Percentiles rank a stretch among this genome's conserved stretches.
Conservation (phyloP, 2,797 vertebrate genomes). For the Danio jaintianensis region DNA sequence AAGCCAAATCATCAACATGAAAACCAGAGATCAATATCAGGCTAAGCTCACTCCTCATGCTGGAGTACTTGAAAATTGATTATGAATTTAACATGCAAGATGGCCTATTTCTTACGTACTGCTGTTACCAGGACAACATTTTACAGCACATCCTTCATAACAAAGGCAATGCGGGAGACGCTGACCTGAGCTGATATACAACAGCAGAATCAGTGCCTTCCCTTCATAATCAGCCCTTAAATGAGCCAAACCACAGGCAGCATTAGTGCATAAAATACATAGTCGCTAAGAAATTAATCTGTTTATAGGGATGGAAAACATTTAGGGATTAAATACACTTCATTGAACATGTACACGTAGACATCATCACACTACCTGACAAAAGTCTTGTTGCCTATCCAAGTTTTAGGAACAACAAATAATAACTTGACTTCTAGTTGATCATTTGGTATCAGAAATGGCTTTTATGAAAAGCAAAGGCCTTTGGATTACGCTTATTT, state of each 20-base stretch:
- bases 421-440: too few species aligned
- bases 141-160: conserved; percentile 21
- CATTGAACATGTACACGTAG: too few species aligned
- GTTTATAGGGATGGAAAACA: too few species aligned
- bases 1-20: not conserved
- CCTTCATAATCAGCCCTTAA: not conserved
- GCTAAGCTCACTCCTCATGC: not conserved
- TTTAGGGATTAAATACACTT: too few species aligned
- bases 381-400: too few species aligned
- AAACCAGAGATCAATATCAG: not conserved
- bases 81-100: conserved; percentile 29
- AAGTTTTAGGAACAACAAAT: too few species aligned
- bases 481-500: too few species aligned
- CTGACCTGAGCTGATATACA: not conserved
- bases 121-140: conserved; percentile 44
- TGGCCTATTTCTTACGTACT: conserved; percentile 8
- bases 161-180: not conserved
- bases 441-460: too few species aligned
- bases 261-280: not conserved
- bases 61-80: conserved; percentile 11
- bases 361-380: too few species aligned
- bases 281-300: too few species aligned
- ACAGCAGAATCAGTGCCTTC: not conserved
- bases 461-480: too few species aligned
- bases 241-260: not conserved